Evolutionary conservation across 1,140 invertebrate genomes (phyloP).

Genomic region (Atta cephalotes): DNA sequence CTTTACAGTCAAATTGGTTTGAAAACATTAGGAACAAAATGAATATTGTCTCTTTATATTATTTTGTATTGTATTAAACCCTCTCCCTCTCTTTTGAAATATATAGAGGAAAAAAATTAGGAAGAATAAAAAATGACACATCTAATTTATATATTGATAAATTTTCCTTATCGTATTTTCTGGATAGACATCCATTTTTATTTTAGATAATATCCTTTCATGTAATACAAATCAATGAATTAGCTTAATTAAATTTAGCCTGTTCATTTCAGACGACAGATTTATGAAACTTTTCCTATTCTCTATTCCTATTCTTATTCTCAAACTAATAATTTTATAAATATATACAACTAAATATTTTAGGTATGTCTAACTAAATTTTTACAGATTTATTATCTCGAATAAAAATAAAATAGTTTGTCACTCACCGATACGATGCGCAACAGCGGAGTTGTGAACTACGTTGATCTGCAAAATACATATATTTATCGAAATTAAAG

Average conservation of each 20-base stretch:
- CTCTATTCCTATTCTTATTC: neutral
- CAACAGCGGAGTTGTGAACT: constrained; percentile 16
- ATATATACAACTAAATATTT: neutral
- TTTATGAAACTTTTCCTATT: neutral
- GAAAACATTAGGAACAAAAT: too few species aligned
- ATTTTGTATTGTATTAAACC: too few species aligned
- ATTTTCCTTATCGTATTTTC: neutral
- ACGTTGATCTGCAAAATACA: constrained; percentile 29
- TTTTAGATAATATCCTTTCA: neutral
- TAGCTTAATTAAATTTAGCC: neutral
- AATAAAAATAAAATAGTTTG: neutral
- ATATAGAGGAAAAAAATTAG: neutral
- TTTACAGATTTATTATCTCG: neutral
- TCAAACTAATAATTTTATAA: neutral
- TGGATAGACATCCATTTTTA: neutral
- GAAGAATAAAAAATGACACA: neutral
- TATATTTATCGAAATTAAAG: constrained; percentile 17
- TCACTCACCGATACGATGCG: neutral
- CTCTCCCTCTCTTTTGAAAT: too few species aligned
- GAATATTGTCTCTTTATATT: too few species aligned
- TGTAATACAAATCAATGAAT: neutral
- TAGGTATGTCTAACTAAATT: neutral
- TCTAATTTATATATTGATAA: neutral
- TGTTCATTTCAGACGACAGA: neutral
- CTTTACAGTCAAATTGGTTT: too few species aligned